phyloP scores from a whole-genome alignment of 2,888 invertebrate species.

The Deroplatys truncata region DNA sequence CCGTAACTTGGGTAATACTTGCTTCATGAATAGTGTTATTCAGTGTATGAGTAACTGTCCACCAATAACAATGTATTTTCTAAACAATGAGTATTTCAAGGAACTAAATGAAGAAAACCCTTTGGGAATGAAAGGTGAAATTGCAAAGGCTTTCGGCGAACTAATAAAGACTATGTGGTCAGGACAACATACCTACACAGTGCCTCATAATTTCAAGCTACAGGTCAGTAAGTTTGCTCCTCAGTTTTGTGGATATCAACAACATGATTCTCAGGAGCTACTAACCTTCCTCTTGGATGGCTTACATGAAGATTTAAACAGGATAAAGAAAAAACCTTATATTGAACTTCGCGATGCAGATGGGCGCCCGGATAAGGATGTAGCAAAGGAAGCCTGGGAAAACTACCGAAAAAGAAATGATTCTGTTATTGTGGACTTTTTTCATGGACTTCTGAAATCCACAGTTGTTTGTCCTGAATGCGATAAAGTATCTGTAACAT shows the following conservation, averaged over 20 bases:
- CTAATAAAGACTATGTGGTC: conserved; percentile 51
- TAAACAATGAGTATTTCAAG: conserved; percentile 43
- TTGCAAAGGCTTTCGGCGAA: conserved; percentile 49
- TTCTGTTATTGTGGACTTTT: conserved; percentile 53
- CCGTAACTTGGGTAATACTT: conserved; percentile 5
- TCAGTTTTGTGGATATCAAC: conserved; percentile 54
- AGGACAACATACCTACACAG: conserved; percentile 44
- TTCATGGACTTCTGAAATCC: conserved; percentile 55
- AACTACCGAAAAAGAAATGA: conserved; percentile 53
- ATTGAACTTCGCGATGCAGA: conserved; percentile 49
- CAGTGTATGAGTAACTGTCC: conserved; percentile 53
- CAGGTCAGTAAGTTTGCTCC: conserved; percentile 54
- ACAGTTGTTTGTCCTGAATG: conserved; percentile 55
- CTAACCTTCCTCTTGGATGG: conserved; percentile 55
- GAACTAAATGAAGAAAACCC: conserved; percentile 55
- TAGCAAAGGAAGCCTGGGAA: conserved; percentile 52
- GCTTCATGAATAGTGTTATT: conserved; percentile 15
- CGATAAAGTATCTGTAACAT: conserved; percentile 52
- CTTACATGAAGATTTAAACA: conserved; percentile 54
- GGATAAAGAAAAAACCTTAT: conserved; percentile 53
- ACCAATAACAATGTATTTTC: conserved; percentile 50
- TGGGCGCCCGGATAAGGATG: conserved; percentile 45
- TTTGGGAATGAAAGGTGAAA: conserved; percentile 54
- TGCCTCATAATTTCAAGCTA: conserved; percentile 43
- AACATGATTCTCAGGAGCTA: conserved; percentile 55